phyloP scores from a whole-genome alignment of 1,140 invertebrate genomes.

The Scaptomyza hsui region DNA sequence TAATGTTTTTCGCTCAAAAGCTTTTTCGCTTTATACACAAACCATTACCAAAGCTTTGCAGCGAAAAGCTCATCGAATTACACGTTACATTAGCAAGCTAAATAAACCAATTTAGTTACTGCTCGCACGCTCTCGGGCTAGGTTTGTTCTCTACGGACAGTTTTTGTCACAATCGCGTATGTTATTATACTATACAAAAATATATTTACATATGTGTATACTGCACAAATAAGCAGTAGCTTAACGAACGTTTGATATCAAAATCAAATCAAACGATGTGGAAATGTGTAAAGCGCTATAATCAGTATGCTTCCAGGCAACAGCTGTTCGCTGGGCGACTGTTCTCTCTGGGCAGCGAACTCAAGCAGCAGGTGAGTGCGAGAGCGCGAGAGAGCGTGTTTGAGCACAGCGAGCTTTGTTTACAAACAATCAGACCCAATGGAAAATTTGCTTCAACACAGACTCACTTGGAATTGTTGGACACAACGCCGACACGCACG shows the following conservation, averaged over 20 bases:
- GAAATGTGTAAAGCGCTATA: slow-evolving; percentile 1
- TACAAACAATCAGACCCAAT: slow-evolving; percentile 59
- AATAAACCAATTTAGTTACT: slow-evolving; percentile 4
- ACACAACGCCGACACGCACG: slow-evolving; percentile 26
- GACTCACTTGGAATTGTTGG: slow-evolving; percentile 42
- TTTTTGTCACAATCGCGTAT: not conserved
- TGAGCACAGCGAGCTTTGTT: slow-evolving; percentile 53
- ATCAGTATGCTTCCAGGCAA: not conserved
- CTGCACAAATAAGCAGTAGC: not conserved
- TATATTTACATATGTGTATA: not conserved
- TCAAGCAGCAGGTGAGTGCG: slow-evolving; percentile 47
- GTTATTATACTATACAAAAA: not conserved
- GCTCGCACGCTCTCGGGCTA: not conserved
- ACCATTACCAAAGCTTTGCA: slow-evolving; percentile 10
- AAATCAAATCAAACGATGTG: slow-evolving; percentile 13
- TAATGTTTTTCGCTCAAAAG: not conserved
- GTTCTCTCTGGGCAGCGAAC: slow-evolving; percentile 18
- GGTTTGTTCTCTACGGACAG: slow-evolving; percentile 3
- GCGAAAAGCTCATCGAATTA: not conserved
- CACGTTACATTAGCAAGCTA: not conserved
- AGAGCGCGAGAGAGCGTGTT: slow-evolving; percentile 11
- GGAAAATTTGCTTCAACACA: slow-evolving; percentile 19
- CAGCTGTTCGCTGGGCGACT: slow-evolving; percentile 47
- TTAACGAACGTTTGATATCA: not conserved
- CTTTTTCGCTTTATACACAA: not conserved